Conservation (phyloP, 2,888 invertebrate genomes). For the Eupsilia transversa region DNA sequence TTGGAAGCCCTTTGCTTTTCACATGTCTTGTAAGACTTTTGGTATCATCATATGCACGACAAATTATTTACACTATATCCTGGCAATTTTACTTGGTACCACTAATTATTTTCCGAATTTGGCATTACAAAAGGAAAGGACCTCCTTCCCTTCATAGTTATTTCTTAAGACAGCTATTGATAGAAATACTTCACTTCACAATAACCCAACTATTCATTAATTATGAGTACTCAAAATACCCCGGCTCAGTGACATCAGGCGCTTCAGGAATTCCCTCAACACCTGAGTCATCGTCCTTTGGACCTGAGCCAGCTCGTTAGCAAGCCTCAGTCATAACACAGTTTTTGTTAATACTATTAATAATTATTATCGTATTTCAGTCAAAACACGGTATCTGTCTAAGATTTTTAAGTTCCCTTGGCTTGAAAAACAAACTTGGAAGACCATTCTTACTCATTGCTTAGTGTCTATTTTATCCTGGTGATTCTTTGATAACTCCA, state of each 20-base stretch:
- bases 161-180: neutral
- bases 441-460: neutral
- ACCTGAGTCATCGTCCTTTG: constrained; percentile 67
- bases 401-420: neutral
- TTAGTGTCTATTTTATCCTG: neutral
- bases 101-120: neutral
- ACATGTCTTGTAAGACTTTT: neutral
- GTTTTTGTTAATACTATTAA: constrained; percentile 40
- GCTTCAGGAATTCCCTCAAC: constrained; percentile 60
- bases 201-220: constrained; percentile 32
- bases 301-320: constrained; percentile 61
- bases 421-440: neutral
- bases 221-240: constrained; percentile 24
- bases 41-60: neutral
- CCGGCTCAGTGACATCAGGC: constrained; percentile 51
- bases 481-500: neutral
- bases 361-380: constrained; percentile 1
- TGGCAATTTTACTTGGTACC: neutral
- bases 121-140: neutral
- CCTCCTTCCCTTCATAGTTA: neutral
- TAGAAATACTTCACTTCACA: constrained; percentile 9
- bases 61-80: neutral
- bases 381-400: neutral
- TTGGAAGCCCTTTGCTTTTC: constrained; percentile 3
- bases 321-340: constrained; percentile 34